phyloP scores from a whole-genome alignment of 2,888 invertebrate genomes.

The Brenthis ino region DNA sequence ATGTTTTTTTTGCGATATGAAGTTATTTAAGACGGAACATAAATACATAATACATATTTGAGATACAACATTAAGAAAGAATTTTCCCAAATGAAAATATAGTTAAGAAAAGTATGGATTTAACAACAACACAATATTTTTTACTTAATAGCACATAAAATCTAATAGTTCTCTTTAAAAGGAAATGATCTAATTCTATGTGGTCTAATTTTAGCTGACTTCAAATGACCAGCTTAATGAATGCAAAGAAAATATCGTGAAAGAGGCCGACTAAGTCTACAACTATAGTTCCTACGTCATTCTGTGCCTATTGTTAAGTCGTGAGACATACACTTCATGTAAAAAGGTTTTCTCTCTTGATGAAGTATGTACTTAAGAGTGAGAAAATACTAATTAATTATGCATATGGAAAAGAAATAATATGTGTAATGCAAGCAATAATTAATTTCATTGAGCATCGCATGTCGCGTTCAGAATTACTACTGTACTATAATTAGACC shows the following conservation, averaged over 20 bases:
- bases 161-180: conserved; percentile 11
- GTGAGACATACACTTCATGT: conserved; percentile 2
- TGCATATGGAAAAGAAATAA: conserved; percentile 26
- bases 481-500: conserved; percentile 63
- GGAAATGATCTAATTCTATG: conserved; percentile 13
- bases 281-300: conserved; percentile 24
- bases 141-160: not conserved
- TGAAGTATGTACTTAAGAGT: not conserved
- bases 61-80: no score
- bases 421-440: conserved; percentile 38
- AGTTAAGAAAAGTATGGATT: no score
- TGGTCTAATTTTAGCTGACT: conserved; percentile 29
- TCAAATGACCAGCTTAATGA: conserved; percentile 25
- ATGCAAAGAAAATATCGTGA: conserved; percentile 28
- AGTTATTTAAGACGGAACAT: no score
- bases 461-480: conserved; percentile 56
- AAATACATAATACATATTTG: no score
- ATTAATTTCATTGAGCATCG: conserved; percentile 54
- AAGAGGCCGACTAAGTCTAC: conserved; percentile 25
- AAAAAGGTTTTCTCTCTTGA: not conserved
- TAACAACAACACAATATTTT: not conserved
- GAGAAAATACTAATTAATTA: not conserved
- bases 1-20: no score
- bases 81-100: no score
- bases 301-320: conserved; percentile 22